A percentile compares a stretch with the other conserved stretches of the same genome.
Conservation (phyloP, 2,888 invertebrate species). For the Cylloceria caligata region DNA sequence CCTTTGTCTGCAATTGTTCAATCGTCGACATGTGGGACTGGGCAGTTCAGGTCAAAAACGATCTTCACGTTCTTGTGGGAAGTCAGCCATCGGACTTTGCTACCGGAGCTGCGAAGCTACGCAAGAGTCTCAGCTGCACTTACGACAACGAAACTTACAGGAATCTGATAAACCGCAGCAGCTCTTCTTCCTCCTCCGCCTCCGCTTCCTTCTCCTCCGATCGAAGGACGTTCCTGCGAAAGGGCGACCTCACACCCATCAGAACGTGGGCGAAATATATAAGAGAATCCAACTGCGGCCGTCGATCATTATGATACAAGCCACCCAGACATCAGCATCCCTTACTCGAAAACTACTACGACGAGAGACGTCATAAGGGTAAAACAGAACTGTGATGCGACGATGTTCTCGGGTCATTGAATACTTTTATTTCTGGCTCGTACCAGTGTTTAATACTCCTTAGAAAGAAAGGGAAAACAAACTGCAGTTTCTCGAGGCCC, state of each 20-base stretch:
- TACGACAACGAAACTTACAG: conserved; percentile 86
- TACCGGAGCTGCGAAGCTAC: conserved; percentile 88
- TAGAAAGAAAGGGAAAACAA: not conserved
- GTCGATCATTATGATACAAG: conserved; percentile 76
- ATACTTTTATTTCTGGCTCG: not conserved
- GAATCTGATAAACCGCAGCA: conserved; percentile 82
- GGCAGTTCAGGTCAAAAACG: conserved; percentile 88
- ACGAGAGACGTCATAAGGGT: conserved; percentile 37
- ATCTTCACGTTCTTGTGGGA: conserved; percentile 88
- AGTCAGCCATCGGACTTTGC: conserved; percentile 88
- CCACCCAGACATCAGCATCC: conserved; percentile 70
- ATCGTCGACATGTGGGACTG: conserved; percentile 91
- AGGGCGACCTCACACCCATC: conserved; percentile 87
- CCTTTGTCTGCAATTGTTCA: conserved; percentile 89
- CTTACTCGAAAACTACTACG: conserved; percentile 64
- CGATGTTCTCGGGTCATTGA: conserved; percentile 20
- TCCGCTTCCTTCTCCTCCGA: no score
- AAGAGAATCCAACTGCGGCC: conserved; percentile 88
- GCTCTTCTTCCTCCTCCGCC: no score
- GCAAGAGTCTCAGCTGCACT: conserved; percentile 88
- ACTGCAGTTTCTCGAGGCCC: not conserved
- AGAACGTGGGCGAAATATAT: conserved; percentile 91
- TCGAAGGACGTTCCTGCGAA: conserved; percentile 86
- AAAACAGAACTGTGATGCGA: conserved; percentile 68
- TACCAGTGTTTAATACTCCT: conserved; percentile 4